These are phyloP conservation scores for Garrulus glandarius DNA, from an alignment of 2,797 vertebrate genomes.

Conservation along the genomic window DNA sequence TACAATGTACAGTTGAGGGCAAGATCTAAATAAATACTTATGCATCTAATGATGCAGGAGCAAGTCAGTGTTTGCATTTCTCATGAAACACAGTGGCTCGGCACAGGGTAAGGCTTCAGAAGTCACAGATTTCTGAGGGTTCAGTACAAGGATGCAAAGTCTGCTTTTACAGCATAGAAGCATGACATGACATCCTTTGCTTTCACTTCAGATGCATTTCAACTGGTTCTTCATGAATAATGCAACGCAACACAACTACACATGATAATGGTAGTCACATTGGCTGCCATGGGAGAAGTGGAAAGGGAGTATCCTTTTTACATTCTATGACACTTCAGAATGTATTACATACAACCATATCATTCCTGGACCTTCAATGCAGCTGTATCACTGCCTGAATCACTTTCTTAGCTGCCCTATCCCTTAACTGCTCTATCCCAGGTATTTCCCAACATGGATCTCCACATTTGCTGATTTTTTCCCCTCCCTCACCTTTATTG, in stretches of 20 bases:
- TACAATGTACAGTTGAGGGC: background rate
- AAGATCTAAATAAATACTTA: background rate
- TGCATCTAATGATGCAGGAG: background rate
- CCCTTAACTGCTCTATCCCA: background rate
- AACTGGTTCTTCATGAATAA: background rate
- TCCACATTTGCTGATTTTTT: background rate
- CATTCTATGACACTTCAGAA: background rate
- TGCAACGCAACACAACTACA: background rate
- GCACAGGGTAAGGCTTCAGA: background rate
- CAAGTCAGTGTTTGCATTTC: background rate
- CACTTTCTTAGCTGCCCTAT: background rate
- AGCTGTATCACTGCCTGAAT: background rate
- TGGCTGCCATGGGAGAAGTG: background rate
- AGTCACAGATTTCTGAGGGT: background rate
- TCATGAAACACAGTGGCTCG: background rate
- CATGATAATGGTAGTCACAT: background rate
- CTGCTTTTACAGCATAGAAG: background rate
- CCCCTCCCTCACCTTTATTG: background rate
- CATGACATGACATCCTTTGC: background rate
- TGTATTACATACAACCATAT: background rate
- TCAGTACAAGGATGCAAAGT: background rate
- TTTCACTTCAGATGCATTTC: background rate
- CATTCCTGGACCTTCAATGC: background rate
- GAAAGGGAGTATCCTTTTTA: background rate
- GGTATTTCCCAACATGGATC: background rate